Evolutionary conservation across 2,888 invertebrate species (phyloP).

Genomic region (Exephanes ischioxanthus): DNA sequence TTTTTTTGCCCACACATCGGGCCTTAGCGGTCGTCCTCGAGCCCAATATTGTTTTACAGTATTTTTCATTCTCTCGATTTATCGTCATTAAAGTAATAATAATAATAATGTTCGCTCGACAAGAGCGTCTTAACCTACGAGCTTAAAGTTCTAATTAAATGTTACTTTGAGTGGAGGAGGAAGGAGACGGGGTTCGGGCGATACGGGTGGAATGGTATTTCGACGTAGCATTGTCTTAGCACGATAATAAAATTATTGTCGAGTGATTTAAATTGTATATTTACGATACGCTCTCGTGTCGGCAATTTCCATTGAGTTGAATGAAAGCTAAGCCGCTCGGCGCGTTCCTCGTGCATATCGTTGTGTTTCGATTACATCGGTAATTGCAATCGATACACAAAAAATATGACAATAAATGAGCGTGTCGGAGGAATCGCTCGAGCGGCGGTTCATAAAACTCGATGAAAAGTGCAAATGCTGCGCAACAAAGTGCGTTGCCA

Average conservation of each 20-base stretch:
- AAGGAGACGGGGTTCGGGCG: not conserved
- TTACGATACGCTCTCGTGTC: slow-evolving; percentile 44
- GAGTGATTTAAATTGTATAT: slow-evolving; percentile 55
- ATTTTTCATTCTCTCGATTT: slow-evolving; percentile 72
- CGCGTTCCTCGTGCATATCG: slow-evolving; percentile 20
- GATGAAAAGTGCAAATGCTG: slow-evolving; percentile 82
- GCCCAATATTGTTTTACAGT: slow-evolving; percentile 83
- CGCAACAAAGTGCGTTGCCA: slow-evolving; percentile 66
- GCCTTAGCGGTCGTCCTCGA: slow-evolving; percentile 82
- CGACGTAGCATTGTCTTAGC: slow-evolving; percentile 33
- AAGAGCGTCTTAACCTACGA: slow-evolving; percentile 65
- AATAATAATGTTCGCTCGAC: slow-evolving; percentile 66
- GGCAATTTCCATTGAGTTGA: slow-evolving; percentile 84
- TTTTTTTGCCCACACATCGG: not conserved
- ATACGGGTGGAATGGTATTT: slow-evolving; percentile 10
- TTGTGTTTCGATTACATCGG: slow-evolving; percentile 27
- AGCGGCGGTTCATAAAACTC: slow-evolving; percentile 80
- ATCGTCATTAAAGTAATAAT: slow-evolving; percentile 68
- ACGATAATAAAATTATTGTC: slow-evolving; percentile 56
- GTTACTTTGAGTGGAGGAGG: slow-evolving; percentile 21
- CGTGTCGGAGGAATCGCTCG: slow-evolving; percentile 47
- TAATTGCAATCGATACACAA: not conserved
- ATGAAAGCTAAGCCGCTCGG: slow-evolving; percentile 67
- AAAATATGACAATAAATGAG: not conserved
- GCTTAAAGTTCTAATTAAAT: slow-evolving; percentile 46